Evolutionary conservation across 2,797 vertebrate genomes (phyloP).

Genomic region (Ceryle rudis): DNA sequence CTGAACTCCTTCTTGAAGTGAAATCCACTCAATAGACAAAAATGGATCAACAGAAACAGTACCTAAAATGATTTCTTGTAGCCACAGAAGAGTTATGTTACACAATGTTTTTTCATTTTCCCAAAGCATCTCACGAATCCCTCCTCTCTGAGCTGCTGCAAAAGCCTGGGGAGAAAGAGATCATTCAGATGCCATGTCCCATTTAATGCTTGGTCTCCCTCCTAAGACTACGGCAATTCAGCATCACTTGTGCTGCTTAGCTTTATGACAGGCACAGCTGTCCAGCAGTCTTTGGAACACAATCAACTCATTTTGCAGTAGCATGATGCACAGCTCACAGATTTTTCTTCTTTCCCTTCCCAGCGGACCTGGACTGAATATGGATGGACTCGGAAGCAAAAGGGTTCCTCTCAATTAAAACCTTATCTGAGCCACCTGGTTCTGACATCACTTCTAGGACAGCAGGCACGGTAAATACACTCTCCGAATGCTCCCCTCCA

Average conservation of each 20-base stretch:
- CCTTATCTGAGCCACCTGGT: not conserved
- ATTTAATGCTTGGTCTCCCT: not conserved
- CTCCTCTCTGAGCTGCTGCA: not conserved
- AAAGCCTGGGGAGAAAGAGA: not conserved
- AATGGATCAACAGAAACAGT: not conserved
- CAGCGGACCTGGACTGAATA: not conserved
- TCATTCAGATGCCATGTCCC: not conserved
- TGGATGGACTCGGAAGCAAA: not conserved
- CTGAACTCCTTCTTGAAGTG: not conserved
- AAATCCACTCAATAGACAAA: not conserved
- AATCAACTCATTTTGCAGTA: not conserved
- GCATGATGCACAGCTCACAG: not conserved
- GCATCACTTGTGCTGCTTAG: not conserved
- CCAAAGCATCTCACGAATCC: not conserved
- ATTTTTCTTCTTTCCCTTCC: not conserved
- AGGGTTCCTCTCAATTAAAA: not conserved
- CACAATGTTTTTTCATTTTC: rapidly evolving
- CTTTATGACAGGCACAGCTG: not conserved
- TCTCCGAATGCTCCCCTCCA: not conserved
- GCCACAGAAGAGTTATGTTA: not conserved
- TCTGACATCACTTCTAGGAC: not conserved
- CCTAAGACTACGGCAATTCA: not conserved
- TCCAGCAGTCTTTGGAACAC: not conserved
- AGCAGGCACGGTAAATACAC: not conserved
- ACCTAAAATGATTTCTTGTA: not conserved